Conservation (phyloP, 2,797 vertebrate genomes). For the Pantherophis vulpinus region DNA sequence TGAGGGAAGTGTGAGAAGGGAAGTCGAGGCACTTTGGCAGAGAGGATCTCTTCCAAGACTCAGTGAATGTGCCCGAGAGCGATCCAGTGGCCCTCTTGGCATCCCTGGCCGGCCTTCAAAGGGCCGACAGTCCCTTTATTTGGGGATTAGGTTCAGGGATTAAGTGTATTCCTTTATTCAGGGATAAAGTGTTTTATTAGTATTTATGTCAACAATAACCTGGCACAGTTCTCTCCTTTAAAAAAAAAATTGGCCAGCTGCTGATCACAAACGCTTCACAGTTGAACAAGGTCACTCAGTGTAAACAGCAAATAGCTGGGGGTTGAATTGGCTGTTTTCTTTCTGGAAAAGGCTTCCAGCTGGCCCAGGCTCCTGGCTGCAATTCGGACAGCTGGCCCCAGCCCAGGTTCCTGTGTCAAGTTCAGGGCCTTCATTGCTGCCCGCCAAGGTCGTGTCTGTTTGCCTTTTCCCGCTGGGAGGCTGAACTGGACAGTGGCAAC, state of each 20-base stretch:
- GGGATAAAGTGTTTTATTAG: neutral
- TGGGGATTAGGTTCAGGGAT: neutral
- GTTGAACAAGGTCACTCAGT: neutral
- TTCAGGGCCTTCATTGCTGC: constrained; percentile 23
- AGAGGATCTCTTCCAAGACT: neutral
- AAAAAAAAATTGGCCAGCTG: neutral
- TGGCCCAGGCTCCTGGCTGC: neutral
- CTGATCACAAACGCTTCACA: too few relatives aligned
- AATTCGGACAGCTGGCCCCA: constrained; percentile 18
- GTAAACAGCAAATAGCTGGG: too few relatives aligned
- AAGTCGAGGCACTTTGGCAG: neutral
- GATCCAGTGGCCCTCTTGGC: neutral
- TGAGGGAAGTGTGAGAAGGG: neutral
- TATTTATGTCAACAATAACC: neutral
- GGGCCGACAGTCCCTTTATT: neutral
- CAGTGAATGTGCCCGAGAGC: fast-evolving
- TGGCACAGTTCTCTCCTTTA: too few relatives aligned
- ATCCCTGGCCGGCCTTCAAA: neutral
- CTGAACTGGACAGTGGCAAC: neutral
- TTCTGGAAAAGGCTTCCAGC: constrained; percentile 3
- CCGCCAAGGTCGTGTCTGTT: neutral
- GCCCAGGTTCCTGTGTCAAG: constrained; percentile 40
- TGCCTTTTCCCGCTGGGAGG: constrained; percentile 30
- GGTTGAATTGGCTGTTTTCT: neutral
- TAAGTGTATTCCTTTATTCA: neutral